These are phyloP conservation scores for Nannobrachium achirus DNA, from an alignment of 2,113 vertebrate genomes.

Conservation along the genomic window DNA sequence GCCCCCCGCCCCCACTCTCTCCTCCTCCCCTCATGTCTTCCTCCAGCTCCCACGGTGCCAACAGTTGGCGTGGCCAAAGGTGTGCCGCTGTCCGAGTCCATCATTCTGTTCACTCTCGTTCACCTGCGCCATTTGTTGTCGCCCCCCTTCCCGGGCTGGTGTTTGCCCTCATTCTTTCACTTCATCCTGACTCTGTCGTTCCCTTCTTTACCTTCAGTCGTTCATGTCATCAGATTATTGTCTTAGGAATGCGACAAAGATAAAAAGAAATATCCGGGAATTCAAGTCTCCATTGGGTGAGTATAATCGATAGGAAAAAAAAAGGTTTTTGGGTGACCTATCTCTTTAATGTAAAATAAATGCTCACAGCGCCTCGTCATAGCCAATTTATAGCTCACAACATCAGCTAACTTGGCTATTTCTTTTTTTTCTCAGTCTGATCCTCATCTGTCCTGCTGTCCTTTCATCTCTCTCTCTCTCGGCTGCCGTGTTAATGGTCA, in stretches of 20 bases:
- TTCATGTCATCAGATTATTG: no score
- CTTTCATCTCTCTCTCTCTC: constrained; percentile 20
- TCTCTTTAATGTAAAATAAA: no score
- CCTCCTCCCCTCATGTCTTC: constrained; percentile 11
- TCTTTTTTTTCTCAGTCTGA: no score
- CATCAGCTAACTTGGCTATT: no score
- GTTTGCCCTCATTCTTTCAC: constrained; percentile 35
- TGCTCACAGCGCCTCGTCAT: no score
- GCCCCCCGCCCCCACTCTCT: constrained; percentile 15
- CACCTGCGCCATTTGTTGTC: constrained; percentile 29
- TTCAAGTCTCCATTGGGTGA: no score
- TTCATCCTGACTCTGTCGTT: constrained; percentile 33
- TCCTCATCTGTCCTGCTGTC: no score
- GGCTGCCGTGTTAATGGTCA: neutral
- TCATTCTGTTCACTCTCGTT: neutral
- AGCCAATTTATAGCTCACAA: no score
- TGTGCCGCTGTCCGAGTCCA: neutral
- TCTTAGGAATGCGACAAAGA: no score
- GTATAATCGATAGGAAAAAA: no score
- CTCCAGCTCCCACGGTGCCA: constrained; percentile 32
- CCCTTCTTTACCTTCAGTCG: constrained; percentile 4
- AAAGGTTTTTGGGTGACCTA: no score
- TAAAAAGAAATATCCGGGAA: no score
- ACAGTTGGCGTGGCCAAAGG: constrained; percentile 37
- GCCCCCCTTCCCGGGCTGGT: constrained; percentile 19